Conservation (phyloP, 2,888 invertebrate genomes). For the Sinotaia quadrata region DNA sequence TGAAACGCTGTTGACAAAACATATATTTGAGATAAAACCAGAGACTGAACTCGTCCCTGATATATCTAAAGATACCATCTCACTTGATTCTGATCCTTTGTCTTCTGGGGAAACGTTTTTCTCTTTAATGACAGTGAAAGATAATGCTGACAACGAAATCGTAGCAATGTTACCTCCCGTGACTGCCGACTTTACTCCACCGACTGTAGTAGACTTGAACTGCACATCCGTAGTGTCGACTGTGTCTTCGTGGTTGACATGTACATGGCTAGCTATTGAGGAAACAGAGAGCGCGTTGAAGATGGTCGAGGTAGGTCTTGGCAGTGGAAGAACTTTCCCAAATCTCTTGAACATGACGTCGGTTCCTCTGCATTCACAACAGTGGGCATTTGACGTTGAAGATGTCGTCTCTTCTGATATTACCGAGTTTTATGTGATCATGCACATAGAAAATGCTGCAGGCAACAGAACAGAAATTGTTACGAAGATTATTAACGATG, state of each 20-base stretch:
- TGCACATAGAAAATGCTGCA: not conserved
- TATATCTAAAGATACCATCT: not conserved
- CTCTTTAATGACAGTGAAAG: conserved; percentile 22
- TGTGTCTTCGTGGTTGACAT: conserved; percentile 7
- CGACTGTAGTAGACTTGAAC: conserved; percentile 16
- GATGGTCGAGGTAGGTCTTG: conserved; percentile 3
- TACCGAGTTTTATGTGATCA: not conserved
- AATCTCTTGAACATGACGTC: conserved; percentile 13
- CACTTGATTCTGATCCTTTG: not conserved
- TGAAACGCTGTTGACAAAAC: not conserved
- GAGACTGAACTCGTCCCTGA: not conserved
- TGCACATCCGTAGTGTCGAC: conserved; percentile 25
- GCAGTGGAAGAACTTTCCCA: not conserved
- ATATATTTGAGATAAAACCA: too few relatives aligned
- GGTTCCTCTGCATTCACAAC: not conserved
- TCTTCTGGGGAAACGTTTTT: conserved; percentile 23
- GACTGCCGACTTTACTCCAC: conserved; percentile 29
- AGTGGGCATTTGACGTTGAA: conserved; percentile 3
- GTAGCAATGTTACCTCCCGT: conserved; percentile 18
- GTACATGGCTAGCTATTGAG: conserved; percentile 15
- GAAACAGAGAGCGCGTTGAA: conserved; percentile 10
- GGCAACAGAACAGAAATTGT: not conserved
- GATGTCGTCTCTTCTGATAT: not conserved
- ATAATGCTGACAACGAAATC: conserved; percentile 33
- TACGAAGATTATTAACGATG: not conserved